Percentiles rank a stretch among this genome's conserved stretches.
Evolutionary conservation across 2,797 vertebrate genomes (phyloP).

Genomic region (Phataginus tricuspis): DNA sequence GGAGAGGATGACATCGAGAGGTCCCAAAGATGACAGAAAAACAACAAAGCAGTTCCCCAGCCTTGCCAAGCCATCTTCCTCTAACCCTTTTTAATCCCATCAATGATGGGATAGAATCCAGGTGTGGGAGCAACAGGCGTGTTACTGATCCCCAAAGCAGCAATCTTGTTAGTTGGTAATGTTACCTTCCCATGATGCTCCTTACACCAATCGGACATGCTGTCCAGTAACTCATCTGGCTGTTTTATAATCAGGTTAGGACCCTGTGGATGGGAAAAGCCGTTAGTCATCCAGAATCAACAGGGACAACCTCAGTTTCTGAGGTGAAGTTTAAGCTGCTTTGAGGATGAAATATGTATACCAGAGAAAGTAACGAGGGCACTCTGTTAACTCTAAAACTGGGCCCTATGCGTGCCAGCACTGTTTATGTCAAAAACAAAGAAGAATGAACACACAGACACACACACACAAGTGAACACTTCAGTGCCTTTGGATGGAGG

Average conservation of each 20-base stretch:
- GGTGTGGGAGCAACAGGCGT: slow-evolving; percentile 43
- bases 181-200: slow-evolving; percentile 96
- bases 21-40: slow-evolving; percentile 65
- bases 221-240: slow-evolving; percentile 92
- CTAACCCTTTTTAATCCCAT: slow-evolving; percentile 66
- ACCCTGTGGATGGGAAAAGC: slow-evolving; percentile 87
- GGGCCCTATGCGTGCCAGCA: background rate
- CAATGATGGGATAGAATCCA: slow-evolving; percentile 60
- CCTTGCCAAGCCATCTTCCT: slow-evolving; percentile 62
- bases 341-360: background rate
- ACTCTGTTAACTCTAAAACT: background rate
- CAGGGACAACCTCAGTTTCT: slow-evolving; percentile 10
- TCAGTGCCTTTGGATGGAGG: background rate
- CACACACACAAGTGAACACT: background rate
- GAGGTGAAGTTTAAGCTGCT: background rate
- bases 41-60: slow-evolving; percentile 65
- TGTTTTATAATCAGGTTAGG: slow-evolving; percentile 97
- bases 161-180: background rate
- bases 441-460: background rate
- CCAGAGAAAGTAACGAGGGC: background rate
- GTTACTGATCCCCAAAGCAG: background rate
- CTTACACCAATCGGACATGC: slow-evolving; percentile 98
- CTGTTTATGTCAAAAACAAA: background rate
- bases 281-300: slow-evolving; percentile 60
- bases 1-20: slow-evolving; percentile 68